A percentile compares a stretch with the other conserved stretches of the same genome.
phyloP scores from a whole-genome alignment of 2,113 vertebrate species.

The Gambusia affinis region DNA sequence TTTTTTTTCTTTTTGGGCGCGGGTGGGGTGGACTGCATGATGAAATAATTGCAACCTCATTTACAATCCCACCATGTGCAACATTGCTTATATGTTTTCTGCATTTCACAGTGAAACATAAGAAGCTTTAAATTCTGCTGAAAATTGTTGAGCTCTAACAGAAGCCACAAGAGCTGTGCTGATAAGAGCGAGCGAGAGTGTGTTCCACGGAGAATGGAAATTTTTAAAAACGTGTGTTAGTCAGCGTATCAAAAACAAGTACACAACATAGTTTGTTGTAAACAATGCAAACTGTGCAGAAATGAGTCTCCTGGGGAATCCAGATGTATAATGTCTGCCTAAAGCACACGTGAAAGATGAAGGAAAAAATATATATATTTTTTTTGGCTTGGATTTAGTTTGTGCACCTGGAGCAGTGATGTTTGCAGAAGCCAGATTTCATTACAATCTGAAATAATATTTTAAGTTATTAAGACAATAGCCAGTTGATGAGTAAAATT shows the following conservation, averaged over 20 bases:
- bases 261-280: not conserved
- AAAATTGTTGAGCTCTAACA: constrained; percentile 26
- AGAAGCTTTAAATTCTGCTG: constrained; percentile 7
- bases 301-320: not conserved
- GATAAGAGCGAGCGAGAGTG: not conserved
- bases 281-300: constrained; percentile 18
- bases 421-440: not conserved
- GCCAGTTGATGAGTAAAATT: not conserved
- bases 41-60: constrained; percentile 60
- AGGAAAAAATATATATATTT: not conserved
- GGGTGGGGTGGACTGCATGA: constrained; percentile 24
- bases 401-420: not conserved
- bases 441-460: not conserved
- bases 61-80: constrained; percentile 33
- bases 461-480: not conserved
- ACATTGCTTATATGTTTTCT: constrained; percentile 11
- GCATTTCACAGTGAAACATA: constrained; percentile 15
- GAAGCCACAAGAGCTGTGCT: constrained; percentile 22
- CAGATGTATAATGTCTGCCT: not conserved
- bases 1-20: not conserved
- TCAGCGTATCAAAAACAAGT: constrained; percentile 17
- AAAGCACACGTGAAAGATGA: not conserved
- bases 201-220: not conserved
- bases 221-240: constrained; percentile 1
- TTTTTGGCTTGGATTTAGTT: not conserved